phyloP scores from a whole-genome alignment of 1,140 invertebrate species.

The Bombus waltoni region DNA sequence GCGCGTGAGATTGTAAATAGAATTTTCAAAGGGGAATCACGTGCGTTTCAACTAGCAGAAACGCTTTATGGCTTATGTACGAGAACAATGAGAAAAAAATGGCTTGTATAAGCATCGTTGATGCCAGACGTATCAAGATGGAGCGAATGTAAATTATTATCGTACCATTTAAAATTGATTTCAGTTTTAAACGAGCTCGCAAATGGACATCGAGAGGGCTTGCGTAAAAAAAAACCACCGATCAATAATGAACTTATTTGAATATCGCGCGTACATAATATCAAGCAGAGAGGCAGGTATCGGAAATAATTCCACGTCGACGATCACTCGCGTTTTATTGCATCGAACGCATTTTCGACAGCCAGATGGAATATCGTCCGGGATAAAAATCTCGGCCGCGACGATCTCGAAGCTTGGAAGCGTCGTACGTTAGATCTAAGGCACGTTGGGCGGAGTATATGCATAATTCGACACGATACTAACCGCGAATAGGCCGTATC shows the following conservation, averaged over 20 bases:
- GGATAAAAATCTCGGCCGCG: background rate
- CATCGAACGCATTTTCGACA: no score
- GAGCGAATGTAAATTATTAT: slow-evolving; percentile 11
- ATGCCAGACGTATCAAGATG: background rate
- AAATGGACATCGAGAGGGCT: no score
- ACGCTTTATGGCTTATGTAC: no score
- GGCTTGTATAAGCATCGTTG: background rate
- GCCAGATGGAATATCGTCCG: no score
- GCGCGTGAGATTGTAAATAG: background rate
- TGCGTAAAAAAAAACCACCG: slow-evolving; percentile 1
- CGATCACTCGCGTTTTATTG: background rate
- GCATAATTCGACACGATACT: slow-evolving; percentile 57
- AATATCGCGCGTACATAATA: slow-evolving; percentile 20
- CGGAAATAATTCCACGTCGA: background rate
- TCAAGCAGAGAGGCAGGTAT: background rate
- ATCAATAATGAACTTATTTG: slow-evolving; percentile 36
- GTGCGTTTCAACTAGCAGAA: background rate
- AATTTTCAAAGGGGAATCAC: background rate
- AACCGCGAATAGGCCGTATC: slow-evolving; percentile 64
- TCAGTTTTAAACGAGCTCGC: background rate
- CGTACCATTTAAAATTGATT: slow-evolving; percentile 23
- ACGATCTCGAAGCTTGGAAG: background rate
- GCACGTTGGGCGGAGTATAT: slow-evolving; percentile 17
- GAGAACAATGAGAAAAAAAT: background rate
- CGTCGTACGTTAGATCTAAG: slow-evolving; percentile 1